Evolutionary conservation across 64 coral and sea anemone genomes (phyloP).

Genomic region (Porites australiensis): DNA sequence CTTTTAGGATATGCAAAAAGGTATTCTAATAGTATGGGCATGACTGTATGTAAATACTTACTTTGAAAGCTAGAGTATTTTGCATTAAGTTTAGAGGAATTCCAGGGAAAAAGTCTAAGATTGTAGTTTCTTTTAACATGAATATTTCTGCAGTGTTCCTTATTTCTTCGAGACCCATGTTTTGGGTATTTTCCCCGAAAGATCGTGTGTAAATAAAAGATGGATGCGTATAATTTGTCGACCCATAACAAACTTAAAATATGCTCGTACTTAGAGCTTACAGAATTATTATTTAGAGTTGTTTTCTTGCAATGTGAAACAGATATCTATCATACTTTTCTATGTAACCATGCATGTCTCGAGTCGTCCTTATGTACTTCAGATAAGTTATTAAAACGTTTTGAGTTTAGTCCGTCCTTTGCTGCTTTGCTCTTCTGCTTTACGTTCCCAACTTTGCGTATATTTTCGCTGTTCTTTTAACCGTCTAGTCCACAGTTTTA

Average conservation of each 20-base stretch:
- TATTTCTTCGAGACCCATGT: constrained; percentile 15
- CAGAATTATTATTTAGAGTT: constrained; percentile 44
- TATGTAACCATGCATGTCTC: constrained; percentile 45
- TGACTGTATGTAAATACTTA: constrained; percentile 63
- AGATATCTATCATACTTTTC: constrained; percentile 72
- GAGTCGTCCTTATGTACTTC: constrained; percentile 2
- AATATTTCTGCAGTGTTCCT: not conserved
- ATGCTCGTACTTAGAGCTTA: constrained; percentile 26
- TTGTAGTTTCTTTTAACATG: constrained; percentile 47
- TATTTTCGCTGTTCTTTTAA: constrained; percentile 52
- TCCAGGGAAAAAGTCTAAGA: constrained; percentile 39
- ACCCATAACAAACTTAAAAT: constrained; percentile 17
- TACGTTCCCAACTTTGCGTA: constrained; percentile 9
- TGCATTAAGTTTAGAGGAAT: constrained; percentile 54
- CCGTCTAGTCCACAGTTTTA: not conserved
- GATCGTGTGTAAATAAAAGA: constrained; percentile 43
- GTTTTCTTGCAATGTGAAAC: constrained; percentile 53
- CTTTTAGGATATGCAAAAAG: constrained; percentile 57
- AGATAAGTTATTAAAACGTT: constrained; percentile 80
- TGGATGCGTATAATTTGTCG: constrained; percentile 38
- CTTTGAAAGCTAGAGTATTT: constrained; percentile 58
- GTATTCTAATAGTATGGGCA: constrained; percentile 59
- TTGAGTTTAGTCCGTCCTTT: constrained; percentile 34
- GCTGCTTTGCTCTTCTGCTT: constrained; percentile 46
- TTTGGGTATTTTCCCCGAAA: constrained; percentile 13